Evolutionary conservation across 2,888 invertebrate species (phyloP).

Genomic region (Caenorhabditis sp.): DNA sequence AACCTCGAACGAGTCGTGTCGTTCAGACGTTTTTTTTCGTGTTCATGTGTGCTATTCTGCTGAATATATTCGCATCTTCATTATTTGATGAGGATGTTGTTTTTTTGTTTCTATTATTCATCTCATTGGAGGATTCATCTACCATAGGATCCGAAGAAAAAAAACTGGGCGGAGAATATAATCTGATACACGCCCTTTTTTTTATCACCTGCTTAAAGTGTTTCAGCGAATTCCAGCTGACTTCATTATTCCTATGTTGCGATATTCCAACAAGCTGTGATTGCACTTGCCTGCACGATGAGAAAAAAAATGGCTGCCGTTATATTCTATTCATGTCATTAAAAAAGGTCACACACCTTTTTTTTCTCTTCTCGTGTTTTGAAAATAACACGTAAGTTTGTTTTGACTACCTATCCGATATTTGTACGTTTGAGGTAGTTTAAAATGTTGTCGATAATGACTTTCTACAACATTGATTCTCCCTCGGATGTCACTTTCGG

Average conservation of each 20-base stretch:
- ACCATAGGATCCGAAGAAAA: no score
- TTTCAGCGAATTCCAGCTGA: not conserved
- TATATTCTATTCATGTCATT: not conserved
- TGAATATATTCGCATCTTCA: not conserved
- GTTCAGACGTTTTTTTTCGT: not conserved
- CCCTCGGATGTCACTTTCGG: constrained; percentile 17
- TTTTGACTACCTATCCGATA: not conserved
- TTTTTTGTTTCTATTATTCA: not conserved
- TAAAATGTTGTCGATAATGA: constrained; percentile 38
- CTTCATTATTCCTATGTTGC: not conserved
- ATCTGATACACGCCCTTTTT: not conserved
- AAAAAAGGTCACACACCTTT: not conserved
- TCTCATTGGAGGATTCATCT: not conserved
- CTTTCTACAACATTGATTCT: constrained; percentile 31
- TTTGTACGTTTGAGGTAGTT: constrained; percentile 39
- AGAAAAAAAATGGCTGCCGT: not conserved
- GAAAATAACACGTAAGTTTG: not conserved
- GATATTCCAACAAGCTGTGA: not conserved
- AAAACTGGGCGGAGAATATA: not conserved
- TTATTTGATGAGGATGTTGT: not conserved
- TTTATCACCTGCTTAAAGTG: not conserved
- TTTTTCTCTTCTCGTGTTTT: not conserved
- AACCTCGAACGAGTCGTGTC: not conserved
- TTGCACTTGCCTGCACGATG: not conserved
- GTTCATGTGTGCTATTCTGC: not conserved